phyloP scores from a whole-genome alignment of 2,888 invertebrate species.

The Macrostomum cliftonense region DNA sequence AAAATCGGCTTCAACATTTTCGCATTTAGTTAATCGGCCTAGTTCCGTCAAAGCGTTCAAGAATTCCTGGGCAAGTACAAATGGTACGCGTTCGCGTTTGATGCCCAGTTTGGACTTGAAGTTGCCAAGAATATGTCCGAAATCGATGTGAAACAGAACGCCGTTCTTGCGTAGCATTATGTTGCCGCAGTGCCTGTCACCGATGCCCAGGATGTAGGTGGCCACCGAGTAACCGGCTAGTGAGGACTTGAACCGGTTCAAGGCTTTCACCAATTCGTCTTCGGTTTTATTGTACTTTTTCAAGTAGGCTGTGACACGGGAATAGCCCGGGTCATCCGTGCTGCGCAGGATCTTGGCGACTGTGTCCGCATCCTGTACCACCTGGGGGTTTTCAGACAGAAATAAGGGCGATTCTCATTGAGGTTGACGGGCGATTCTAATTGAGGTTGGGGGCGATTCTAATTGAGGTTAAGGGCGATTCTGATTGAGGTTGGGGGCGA shows the following conservation, averaged over 20 bases:
- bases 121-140: slow-evolving; percentile 47
- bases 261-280: background rate
- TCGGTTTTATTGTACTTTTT: background rate
- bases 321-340: slow-evolving; percentile 67
- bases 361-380: slow-evolving; percentile 39
- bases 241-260: slow-evolving; percentile 7
- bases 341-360: slow-evolving; percentile 49
- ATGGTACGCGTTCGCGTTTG: slow-evolving; percentile 74
- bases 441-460: too few species aligned
- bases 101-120: slow-evolving; percentile 79
- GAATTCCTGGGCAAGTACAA: slow-evolving; percentile 79
- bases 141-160: slow-evolving; percentile 45
- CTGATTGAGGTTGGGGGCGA: too few species aligned
- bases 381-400: slow-evolving; percentile 66
- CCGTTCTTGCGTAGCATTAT: slow-evolving; percentile 8
- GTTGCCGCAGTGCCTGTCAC: slow-evolving; percentile 9
- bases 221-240: slow-evolving; percentile 10
- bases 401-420: slow-evolving; percentile 47
- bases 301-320: slow-evolving; percentile 42
- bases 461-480: too few species aligned
- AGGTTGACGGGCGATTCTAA: too few species aligned
- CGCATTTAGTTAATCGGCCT: slow-evolving; percentile 34
- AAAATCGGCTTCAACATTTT: too few species aligned
- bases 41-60: slow-evolving; percentile 83
- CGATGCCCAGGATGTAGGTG: slow-evolving; percentile 10